Evolutionary conservation across 2,797 vertebrate genomes (phyloP).

Genomic region (Choloepus didactylus): DNA sequence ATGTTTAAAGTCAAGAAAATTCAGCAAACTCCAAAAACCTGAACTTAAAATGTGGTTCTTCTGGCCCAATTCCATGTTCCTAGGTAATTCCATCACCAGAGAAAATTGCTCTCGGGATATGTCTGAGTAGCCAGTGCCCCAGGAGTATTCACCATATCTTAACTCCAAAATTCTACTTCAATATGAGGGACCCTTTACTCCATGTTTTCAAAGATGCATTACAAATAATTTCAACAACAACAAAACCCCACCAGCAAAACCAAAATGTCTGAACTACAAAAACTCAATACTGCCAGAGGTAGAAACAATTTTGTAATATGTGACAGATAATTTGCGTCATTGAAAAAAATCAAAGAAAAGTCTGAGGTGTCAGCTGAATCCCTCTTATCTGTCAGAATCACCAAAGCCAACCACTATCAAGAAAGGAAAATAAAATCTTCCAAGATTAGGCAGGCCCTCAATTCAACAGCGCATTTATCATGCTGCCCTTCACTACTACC

Average conservation of each 20-base stretch:
- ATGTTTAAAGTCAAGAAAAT: background rate
- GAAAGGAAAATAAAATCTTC: background rate
- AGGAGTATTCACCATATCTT: background rate
- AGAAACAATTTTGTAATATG: background rate
- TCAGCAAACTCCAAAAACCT: background rate
- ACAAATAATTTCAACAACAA: slow-evolving; percentile 46
- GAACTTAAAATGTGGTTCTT: slow-evolving; percentile 7
- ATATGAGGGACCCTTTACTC: background rate
- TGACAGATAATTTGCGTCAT: background rate
- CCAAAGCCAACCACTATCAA: slow-evolving; percentile 15
- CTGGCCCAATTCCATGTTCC: background rate
- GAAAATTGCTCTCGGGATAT: background rate
- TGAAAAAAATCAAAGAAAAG: background rate
- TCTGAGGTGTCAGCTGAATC: background rate
- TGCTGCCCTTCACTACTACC: background rate
- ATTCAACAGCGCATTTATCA: background rate
- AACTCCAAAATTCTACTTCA: slow-evolving; percentile 40
- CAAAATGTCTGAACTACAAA: background rate
- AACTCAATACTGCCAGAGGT: background rate
- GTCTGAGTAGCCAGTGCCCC: background rate
- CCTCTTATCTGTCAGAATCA: slow-evolving; percentile 25
- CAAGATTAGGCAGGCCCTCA: background rate
- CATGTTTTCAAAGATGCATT: background rate
- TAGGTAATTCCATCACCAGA: background rate
- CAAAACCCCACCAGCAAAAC: background rate